A percentile compares a stretch with the other conserved stretches of the same genome.
phyloP scores from a whole-genome alignment of 1,140 invertebrate species.

The Nomia melanderi region DNA sequence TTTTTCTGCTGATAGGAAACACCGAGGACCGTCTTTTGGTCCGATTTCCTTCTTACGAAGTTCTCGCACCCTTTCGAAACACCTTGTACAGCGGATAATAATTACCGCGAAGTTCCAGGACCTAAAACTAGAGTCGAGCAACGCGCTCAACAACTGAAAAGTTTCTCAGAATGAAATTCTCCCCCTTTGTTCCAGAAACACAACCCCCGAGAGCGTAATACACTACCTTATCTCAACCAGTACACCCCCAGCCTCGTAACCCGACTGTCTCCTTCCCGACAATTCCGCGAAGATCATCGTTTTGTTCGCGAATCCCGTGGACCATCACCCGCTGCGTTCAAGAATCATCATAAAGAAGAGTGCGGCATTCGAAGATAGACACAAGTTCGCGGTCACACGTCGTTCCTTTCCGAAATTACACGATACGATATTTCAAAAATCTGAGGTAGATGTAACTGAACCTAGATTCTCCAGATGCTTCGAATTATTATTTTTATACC shows the following conservation, averaged over 20 bases:
- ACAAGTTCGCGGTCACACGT: constrained; percentile 40
- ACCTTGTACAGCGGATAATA: neutral
- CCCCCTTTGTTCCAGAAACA: neutral
- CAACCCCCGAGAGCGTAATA: neutral
- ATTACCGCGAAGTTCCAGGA: neutral
- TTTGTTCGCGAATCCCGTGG: neutral
- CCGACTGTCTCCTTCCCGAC: neutral
- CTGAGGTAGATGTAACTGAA: too few relatives aligned
- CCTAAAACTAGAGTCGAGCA: neutral
- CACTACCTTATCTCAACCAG: neutral
- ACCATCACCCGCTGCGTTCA: neutral
- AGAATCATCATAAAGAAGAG: neutral
- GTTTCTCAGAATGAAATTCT: neutral
- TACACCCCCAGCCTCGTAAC: neutral
- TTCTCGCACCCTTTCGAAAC: neutral
- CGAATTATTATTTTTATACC: too few relatives aligned
- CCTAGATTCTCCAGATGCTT: too few relatives aligned
- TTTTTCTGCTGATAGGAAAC: too few relatives aligned
- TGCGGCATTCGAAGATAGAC: constrained; percentile 5
- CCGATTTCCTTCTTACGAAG: neutral
- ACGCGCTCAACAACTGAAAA: neutral
- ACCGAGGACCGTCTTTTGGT: too few relatives aligned
- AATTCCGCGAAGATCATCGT: neutral
- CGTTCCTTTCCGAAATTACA: constrained; percentile 53
- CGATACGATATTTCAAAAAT: too few relatives aligned